Evolutionary conservation across 2,113 vertebrate genomes (phyloP).

Genomic region (Solenodon paradoxus): DNA sequence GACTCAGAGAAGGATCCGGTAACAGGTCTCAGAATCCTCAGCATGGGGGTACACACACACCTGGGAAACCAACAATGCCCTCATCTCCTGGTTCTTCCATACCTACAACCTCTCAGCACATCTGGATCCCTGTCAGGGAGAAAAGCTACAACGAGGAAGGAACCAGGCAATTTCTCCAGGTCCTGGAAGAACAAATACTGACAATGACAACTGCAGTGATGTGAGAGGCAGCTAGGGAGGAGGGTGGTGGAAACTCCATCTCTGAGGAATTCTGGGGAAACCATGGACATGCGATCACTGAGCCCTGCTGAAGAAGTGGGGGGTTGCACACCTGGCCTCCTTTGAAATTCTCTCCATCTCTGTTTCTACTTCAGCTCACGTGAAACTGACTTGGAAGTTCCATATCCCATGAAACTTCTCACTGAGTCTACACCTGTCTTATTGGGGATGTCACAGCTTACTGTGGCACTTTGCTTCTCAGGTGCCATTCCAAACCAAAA

Average conservation of each 20-base stretch:
- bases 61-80: too few relatives aligned
- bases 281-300: accelerated
- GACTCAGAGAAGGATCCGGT: neutral
- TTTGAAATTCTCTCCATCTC: too few relatives aligned
- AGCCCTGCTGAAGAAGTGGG: neutral
- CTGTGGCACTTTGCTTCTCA: neutral
- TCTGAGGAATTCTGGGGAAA: neutral
- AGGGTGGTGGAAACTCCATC: neutral
- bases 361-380: accelerated
- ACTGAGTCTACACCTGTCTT: neutral
- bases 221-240: neutral
- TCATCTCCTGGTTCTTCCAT: accelerated
- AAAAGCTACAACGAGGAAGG: neutral
- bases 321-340: too few relatives aligned
- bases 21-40: too few relatives aligned
- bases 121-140: neutral
- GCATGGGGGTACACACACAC: too few relatives aligned
- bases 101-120: too few relatives aligned
- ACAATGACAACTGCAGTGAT: accelerated
- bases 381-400: neutral
- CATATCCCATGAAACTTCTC: neutral
- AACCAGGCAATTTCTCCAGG: neutral
- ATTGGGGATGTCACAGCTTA: neutral
- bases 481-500: neutral
- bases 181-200: neutral